Conservation (phyloP, 2,113 vertebrate species). For the Tachycineta bicolor region DNA sequence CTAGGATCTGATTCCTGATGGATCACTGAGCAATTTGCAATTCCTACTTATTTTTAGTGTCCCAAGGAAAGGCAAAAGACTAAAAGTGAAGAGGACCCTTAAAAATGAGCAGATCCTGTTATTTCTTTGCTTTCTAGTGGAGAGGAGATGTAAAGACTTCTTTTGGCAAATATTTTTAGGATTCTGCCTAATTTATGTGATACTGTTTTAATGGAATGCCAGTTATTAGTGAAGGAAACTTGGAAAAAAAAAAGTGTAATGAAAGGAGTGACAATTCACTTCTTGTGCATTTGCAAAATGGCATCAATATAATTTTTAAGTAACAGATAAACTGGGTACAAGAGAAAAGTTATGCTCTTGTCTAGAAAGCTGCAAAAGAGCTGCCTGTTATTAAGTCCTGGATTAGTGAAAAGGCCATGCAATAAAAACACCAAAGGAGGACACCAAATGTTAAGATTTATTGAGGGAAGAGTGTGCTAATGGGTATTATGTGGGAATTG, state of each 20-base stretch:
- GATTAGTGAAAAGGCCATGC: background rate
- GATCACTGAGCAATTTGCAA: accelerated
- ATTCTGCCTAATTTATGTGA: background rate
- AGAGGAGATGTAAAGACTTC: background rate
- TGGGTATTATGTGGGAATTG: background rate
- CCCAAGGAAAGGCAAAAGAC: background rate
- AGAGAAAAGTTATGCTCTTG: background rate
- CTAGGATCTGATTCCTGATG: background rate
- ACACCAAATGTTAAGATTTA: background rate
- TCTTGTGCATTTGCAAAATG: background rate
- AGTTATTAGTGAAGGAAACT: background rate
- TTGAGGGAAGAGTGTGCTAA: background rate
- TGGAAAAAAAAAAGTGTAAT: background rate
- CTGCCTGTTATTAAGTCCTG: background rate
- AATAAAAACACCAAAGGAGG: background rate
- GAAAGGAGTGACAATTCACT: background rate
- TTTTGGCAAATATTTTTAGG: background rate
- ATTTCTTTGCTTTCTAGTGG: background rate
- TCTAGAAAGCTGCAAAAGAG: background rate
- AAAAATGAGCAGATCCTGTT: background rate
- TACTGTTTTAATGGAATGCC: background rate
- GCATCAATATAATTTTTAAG: background rate
- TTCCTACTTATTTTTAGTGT: background rate
- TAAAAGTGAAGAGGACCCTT: background rate
- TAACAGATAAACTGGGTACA: background rate